Conservation (phyloP, 2,888 invertebrate genomes). For the Sclerodermus sp. region DNA sequence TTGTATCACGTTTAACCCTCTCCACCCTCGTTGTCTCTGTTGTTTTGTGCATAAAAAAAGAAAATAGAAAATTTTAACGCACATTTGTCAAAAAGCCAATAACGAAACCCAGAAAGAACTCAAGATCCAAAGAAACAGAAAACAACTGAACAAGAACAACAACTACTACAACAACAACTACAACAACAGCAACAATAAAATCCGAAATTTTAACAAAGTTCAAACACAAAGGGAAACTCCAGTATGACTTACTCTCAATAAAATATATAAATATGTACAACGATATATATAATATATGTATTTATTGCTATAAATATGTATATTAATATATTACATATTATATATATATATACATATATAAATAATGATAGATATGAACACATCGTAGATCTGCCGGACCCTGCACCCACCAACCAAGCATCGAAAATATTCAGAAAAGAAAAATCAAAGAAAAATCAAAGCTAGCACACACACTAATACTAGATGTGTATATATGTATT, state of each 20-base stretch:
- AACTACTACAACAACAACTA: conserved; percentile 15
- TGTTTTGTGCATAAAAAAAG: too few species aligned
- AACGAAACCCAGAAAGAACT: too few species aligned
- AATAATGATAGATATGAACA: conserved; percentile 9
- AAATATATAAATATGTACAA: neutral
- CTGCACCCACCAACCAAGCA: conserved; percentile 39
- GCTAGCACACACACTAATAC: conserved; percentile 11
- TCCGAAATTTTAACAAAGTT: neutral
- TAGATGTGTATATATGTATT: conserved; percentile 10
- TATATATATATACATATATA: conserved; percentile 23
- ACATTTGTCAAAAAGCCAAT: too few species aligned
- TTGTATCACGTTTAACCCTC: too few species aligned
- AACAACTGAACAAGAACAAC: conserved; percentile 19
- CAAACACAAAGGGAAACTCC: neutral
- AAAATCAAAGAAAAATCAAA: conserved; percentile 7
- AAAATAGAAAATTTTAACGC: too few species aligned
- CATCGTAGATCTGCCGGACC: conserved; percentile 52
- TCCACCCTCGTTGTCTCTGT: too few species aligned
- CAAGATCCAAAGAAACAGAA: too few species aligned
- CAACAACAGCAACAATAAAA: conserved; percentile 13
- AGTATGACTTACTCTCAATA: neutral
- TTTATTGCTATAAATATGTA: conserved; percentile 19
- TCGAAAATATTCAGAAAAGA: conserved; percentile 14
- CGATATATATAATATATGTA: conserved; percentile 11
- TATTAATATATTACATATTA: too few species aligned